phyloP scores from a whole-genome alignment of 2,113 vertebrate species.

The Osmerus eperlanus region DNA sequence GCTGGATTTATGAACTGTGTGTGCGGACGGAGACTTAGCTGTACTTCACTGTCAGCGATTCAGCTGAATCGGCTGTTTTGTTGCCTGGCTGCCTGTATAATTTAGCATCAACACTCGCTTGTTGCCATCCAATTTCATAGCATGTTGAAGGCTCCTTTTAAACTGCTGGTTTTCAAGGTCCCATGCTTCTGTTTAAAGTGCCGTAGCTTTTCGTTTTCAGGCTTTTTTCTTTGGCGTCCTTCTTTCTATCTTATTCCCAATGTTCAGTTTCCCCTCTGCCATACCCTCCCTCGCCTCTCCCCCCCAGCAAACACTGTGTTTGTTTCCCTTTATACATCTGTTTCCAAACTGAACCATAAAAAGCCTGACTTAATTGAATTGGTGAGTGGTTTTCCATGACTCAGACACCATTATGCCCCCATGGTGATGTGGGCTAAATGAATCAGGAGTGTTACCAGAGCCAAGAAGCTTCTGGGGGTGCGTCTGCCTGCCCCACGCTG shows the following conservation, averaged over 20 bases:
- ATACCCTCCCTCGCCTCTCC: conserved; percentile 7
- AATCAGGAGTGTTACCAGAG: conserved; percentile 45
- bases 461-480: conserved; percentile 28
- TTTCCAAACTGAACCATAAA: conserved; percentile 53
- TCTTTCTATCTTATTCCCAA: background rate
- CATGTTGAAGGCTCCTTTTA: background rate
- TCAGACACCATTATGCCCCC: conserved; percentile 39
- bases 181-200: background rate
- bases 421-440: conserved; percentile 39
- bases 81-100: conserved; percentile 51
- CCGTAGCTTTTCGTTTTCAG: too few relatives aligned
- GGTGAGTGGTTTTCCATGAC: conserved; percentile 54
- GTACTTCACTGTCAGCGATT: conserved; percentile 30
- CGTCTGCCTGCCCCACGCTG: background rate
- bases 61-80: conserved; percentile 50
- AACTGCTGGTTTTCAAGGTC: background rate
- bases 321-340: conserved; percentile 33
- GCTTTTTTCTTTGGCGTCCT: background rate
- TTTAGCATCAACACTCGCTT: conserved; percentile 45
- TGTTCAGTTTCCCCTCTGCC: background rate
- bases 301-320: conserved; percentile 10
- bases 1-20: background rate
- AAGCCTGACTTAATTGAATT: conserved; percentile 47
- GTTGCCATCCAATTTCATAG: conserved; percentile 7
- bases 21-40: conserved; percentile 13